Evolutionary conservation across 2,113 vertebrate genomes (phyloP).

Genomic region (Phalacrocorax pelagicus): DNA sequence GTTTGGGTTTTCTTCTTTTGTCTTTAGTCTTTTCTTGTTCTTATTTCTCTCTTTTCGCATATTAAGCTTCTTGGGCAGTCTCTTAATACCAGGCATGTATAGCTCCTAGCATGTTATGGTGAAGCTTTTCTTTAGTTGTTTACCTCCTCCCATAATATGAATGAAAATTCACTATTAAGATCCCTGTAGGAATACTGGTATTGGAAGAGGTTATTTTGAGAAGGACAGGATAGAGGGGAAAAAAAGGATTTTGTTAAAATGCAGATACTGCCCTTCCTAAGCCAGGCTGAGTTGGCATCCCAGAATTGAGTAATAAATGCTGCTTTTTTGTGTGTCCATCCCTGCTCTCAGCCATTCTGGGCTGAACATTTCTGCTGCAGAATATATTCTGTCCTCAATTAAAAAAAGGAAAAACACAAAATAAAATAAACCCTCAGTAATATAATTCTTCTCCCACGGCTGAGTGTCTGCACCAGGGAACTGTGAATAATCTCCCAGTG

Average conservation of each 20-base stretch:
- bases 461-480: slow-evolving; percentile 15
- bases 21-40: background rate
- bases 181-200: background rate
- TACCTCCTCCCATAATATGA: background rate
- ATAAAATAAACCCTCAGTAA: background rate
- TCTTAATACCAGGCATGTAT: background rate
- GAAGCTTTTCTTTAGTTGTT: background rate
- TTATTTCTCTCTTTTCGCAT: background rate
- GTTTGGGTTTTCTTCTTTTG: background rate
- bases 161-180: background rate
- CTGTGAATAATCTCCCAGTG: slow-evolving; percentile 20
- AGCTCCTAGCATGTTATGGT: background rate
- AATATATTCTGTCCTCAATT: background rate
- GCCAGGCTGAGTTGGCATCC: background rate
- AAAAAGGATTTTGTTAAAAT: background rate
- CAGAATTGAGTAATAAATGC: background rate
- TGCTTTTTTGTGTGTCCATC: background rate
- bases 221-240: background rate
- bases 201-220: background rate
- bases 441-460: background rate
- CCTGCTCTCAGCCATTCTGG: background rate
- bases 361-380: background rate
- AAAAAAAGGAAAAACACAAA: background rate
- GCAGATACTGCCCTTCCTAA: background rate
- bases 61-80: background rate